Evolutionary conservation across 2,797 vertebrate species (phyloP).

Genomic region (Paramormyrops hopkinsi): DNA sequence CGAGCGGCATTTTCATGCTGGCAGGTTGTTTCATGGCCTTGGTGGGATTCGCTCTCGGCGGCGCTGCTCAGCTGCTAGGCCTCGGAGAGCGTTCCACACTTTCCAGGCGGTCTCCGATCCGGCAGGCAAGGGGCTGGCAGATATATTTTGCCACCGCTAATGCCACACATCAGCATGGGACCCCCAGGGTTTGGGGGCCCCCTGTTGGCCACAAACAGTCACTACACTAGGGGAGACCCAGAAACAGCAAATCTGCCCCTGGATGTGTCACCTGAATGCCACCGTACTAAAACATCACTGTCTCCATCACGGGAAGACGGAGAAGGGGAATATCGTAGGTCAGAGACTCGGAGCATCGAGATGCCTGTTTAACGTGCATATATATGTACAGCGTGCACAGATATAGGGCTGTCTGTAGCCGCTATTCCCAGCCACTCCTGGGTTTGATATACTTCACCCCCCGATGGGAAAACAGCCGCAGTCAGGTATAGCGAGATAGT

Average conservation of each 20-base stretch:
- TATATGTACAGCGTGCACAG: not conserved
- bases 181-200: not conserved
- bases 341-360: not conserved
- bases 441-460: not conserved
- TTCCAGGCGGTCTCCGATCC: not conserved
- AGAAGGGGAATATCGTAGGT: not conserved
- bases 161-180: not conserved
- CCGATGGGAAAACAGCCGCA: not conserved
- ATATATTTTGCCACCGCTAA: not conserved
- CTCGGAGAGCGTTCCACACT: not conserved
- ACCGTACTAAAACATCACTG: not conserved
- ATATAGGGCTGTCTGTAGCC: not conserved
- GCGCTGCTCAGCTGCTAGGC: constrained; percentile 10
- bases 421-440: not conserved
- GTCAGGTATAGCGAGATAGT: not conserved
- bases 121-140: not conserved
- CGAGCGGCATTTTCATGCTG: not conserved
- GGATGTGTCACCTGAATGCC: not conserved
- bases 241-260: not conserved
- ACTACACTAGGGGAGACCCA: not conserved
- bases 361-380: not conserved
- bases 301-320: not conserved
- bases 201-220: not conserved
- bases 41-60: constrained; percentile 12
- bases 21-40: constrained; percentile 11